These are phyloP conservation scores for Caenorhabditis imperialis DNA, from an alignment of 2,888 invertebrate species.

Conservation along the genomic window DNA sequence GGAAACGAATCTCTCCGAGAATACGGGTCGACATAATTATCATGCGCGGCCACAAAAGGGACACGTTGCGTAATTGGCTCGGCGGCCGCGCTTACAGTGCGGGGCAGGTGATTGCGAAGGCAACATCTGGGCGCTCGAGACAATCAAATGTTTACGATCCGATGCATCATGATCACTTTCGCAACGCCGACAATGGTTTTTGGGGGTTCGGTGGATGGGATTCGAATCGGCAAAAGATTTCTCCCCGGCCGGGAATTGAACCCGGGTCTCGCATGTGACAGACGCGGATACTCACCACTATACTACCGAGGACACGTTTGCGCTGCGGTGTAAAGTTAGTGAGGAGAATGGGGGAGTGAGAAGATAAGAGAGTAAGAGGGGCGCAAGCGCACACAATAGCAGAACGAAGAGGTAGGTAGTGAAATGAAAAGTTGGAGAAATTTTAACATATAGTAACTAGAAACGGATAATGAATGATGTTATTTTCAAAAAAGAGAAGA, in stretches of 20 bases:
- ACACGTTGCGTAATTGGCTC: conserved; percentile 43
- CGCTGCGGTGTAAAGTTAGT: conserved; percentile 2
- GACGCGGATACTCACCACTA: conserved; percentile 77
- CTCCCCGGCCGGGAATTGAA: conserved; percentile 77
- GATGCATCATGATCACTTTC: conserved; percentile 34
- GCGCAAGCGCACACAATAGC: not conserved
- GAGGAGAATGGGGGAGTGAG: not conserved
- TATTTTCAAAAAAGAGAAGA: too few relatives aligned
- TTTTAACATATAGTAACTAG: too few relatives aligned
- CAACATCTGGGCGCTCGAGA: conserved; percentile 50
- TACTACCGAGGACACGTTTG: conserved; percentile 71
- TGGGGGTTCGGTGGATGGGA: conserved; percentile 12
- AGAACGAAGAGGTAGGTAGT: too few relatives aligned
- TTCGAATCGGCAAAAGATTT: conserved; percentile 50
- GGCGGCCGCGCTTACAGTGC: conserved; percentile 19
- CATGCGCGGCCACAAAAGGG: conserved; percentile 33
- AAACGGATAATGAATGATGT: too few relatives aligned
- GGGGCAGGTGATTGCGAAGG: conserved; percentile 41
- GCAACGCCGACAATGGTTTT: conserved; percentile 17
- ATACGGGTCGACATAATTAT: conserved; percentile 44
- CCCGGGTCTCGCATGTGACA: conserved; percentile 77
- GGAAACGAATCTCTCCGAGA: conserved; percentile 31
- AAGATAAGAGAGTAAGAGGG: not conserved
- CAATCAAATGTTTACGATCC: conserved; percentile 58
- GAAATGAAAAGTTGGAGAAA: too few relatives aligned